phyloP scores from a whole-genome alignment of 2,888 invertebrate genomes.

The Aelia acuminata region DNA sequence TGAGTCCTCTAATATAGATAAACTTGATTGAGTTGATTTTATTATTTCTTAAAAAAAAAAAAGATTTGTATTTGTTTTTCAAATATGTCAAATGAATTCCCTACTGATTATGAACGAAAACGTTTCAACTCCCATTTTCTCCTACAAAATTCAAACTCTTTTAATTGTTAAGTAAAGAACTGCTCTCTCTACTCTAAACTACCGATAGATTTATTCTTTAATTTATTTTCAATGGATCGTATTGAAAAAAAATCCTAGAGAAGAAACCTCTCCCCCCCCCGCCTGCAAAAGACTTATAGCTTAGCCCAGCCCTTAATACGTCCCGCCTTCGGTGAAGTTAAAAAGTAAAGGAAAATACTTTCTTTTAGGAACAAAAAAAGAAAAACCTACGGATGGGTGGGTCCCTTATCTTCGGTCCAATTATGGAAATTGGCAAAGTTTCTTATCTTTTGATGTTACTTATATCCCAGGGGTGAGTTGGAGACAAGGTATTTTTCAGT shows the following conservation, averaged over 20 bases:
- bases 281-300: constrained; percentile 1
- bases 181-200: neutral
- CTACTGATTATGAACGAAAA: too few relatives aligned
- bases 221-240: neutral
- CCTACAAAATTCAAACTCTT: neutral
- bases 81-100: too few relatives aligned
- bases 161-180: neutral
- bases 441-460: constrained; percentile 23
- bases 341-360: constrained; percentile 1
- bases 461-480: neutral
- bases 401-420: neutral
- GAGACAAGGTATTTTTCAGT: neutral
- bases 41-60: too few relatives aligned
- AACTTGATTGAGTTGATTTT: too few relatives aligned
- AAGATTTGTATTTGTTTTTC: too few relatives aligned
- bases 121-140: neutral
- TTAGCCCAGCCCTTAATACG: neutral
- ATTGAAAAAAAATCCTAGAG: neutral
- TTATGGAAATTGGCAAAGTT: constrained; percentile 37
- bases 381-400: neutral
- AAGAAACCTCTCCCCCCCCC: neutral
- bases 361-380: constrained; percentile 5
- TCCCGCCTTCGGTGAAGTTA: neutral
- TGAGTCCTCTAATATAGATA: too few relatives aligned
- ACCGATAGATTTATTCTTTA: neutral